These are phyloP conservation scores for Apis cerana DNA, from an alignment of 1,140 invertebrate genomes.

Conservation along the genomic window DNA sequence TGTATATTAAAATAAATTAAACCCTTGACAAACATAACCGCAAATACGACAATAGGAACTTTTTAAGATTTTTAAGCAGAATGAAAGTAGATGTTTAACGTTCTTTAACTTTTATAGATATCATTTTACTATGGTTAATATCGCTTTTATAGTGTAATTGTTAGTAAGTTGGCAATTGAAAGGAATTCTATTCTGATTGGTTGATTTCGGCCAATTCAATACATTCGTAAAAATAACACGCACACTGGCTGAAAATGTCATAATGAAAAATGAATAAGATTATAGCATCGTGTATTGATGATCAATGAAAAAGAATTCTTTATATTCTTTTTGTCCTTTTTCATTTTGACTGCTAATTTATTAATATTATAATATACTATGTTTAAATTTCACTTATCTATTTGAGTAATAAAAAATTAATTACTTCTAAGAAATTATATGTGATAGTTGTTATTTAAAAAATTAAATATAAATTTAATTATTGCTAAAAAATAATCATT, in stretches of 20 bases:
- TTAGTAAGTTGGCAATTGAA: too few relatives aligned
- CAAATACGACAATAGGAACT: conserved; percentile 30
- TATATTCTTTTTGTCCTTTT: neutral
- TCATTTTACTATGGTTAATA: neutral
- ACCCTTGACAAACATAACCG: conserved; percentile 27
- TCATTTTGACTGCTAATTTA: too few relatives aligned
- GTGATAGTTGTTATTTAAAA: neutral
- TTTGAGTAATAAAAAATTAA: neutral
- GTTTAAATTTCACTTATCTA: neutral
- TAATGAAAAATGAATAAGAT: too few relatives aligned
- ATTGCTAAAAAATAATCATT: neutral
- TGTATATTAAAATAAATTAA: conserved; percentile 21
- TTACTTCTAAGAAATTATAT: neutral
- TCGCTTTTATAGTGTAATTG: neutral
- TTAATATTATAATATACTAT: too few relatives aligned
- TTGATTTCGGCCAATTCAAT: too few relatives aligned
- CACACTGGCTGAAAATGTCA: too few relatives aligned
- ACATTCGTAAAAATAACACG: too few relatives aligned
- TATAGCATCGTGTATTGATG: too few relatives aligned
- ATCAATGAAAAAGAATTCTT: too few relatives aligned
- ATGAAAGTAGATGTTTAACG: neutral
- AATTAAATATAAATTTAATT: neutral
- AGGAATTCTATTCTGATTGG: too few relatives aligned
- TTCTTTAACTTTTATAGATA: conserved; percentile 21
- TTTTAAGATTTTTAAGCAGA: conserved; percentile 21